These are phyloP conservation scores for Decapterus maruadsi DNA, from an alignment of 2,797 vertebrate species.

Conservation along the genomic window DNA sequence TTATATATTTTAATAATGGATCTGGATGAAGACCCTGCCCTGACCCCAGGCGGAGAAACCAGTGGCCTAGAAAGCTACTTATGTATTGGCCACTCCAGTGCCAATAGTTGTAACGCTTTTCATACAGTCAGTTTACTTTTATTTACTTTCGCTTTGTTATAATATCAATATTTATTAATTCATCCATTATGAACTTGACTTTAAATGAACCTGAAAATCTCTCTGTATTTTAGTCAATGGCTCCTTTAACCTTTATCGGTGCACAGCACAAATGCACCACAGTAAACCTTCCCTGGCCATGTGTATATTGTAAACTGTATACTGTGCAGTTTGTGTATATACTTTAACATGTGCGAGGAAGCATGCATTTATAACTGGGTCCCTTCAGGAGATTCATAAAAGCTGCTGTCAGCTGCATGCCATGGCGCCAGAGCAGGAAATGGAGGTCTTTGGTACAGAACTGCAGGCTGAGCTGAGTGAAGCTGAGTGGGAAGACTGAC, in stretches of 20 bases:
- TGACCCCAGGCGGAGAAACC: background rate
- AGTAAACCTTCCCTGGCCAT: background rate
- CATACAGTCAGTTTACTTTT: background rate
- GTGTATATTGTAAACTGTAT: constrained; percentile 21
- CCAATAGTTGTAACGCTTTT: background rate
- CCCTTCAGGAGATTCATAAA: constrained; percentile 75
- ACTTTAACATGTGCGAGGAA: constrained; percentile 44
- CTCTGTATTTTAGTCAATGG: background rate
- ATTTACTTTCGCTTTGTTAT: background rate
- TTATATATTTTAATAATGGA: background rate
- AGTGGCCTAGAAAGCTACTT: background rate
- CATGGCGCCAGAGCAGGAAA: constrained; percentile 79
- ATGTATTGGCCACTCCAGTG: background rate
- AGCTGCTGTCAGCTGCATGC: constrained; percentile 69
- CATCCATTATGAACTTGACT: background rate
- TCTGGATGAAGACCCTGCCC: too few species aligned
- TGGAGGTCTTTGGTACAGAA: constrained; percentile 68
- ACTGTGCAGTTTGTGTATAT: constrained; percentile 28
- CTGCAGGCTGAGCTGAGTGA: constrained; percentile 54
- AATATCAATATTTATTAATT: background rate
- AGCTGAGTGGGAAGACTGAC: constrained; percentile 64
- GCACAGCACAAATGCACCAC: constrained; percentile 6
- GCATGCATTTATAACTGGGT: constrained; percentile 50
- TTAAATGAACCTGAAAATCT: background rate
- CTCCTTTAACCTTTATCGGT: background rate